phyloP scores from a whole-genome alignment of 2,113 vertebrate species.

The Hippopotamus amphibius region DNA sequence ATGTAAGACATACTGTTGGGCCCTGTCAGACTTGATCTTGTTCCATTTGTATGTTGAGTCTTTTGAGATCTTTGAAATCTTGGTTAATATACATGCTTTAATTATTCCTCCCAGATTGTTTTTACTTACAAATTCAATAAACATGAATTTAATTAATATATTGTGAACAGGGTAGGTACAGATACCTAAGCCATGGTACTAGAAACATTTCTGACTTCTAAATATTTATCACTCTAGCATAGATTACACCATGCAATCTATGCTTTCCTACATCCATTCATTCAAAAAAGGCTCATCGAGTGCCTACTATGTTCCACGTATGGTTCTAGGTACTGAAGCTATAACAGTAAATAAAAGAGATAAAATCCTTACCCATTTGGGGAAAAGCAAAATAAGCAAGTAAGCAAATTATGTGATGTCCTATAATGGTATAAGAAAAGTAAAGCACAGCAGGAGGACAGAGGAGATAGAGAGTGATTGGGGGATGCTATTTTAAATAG shows the following conservation, averaged over 20 bases:
- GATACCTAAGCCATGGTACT: neutral
- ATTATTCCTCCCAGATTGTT: conserved; percentile 6
- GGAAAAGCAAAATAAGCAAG: conserved; percentile 24
- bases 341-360: neutral
- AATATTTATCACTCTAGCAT: neutral
- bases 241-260: neutral
- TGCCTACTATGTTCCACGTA: neutral
- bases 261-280: neutral
- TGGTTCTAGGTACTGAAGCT: neutral
- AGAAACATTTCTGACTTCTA: neutral
- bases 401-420: neutral
- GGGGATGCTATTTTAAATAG: neutral
- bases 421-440: neutral
- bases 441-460: neutral
- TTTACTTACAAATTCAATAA: neutral
- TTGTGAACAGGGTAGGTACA: neutral
- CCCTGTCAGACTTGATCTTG: neutral
- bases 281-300: neutral
- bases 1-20: neutral
- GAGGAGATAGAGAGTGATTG: neutral
- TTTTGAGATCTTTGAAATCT: conserved; percentile 31
- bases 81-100: neutral
- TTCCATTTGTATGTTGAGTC: neutral
- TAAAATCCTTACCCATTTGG: neutral
- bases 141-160: neutral